phyloP scores from a whole-genome alignment of 2,797 vertebrate genomes.

The Clarias laeviceps region DNA sequence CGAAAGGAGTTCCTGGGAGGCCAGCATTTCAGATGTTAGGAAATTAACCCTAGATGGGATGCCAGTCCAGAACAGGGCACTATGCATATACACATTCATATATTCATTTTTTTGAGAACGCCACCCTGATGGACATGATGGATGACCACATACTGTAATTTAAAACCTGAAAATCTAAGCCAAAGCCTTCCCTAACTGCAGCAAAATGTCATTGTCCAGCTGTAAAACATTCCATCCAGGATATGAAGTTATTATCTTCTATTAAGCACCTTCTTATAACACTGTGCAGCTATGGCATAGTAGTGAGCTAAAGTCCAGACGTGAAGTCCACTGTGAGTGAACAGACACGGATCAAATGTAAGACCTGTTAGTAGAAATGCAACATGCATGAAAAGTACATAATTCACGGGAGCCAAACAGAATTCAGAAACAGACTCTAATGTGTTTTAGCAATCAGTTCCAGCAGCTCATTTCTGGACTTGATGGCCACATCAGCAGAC shows the following conservation, averaged over 20 bases:
- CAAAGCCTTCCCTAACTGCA: not conserved
- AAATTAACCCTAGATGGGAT: not conserved
- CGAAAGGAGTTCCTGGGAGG: no score
- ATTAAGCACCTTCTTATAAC: not conserved
- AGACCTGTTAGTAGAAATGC: not conserved
- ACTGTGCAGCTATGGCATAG: not conserved
- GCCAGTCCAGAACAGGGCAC: not conserved
- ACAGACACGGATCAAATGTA: not conserved
- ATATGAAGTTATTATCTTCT: conserved; percentile 4
- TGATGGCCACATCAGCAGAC: not conserved
- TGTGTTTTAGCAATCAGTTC: not conserved
- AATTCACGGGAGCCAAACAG: not conserved
- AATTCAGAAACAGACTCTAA: not conserved
- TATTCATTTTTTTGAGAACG: not conserved
- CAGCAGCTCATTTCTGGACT: not conserved
- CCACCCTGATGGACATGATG: not conserved
- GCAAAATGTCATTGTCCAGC: not conserved
- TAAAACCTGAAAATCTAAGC: not conserved
- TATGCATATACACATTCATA: not conserved
- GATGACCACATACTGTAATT: not conserved
- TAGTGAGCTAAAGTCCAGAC: not conserved
- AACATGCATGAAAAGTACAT: not conserved
- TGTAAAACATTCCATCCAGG: not conserved
- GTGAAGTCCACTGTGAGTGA: not conserved
- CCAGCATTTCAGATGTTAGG: no score